A percentile compares a stretch with the other conserved stretches of the same genome.
Conservation (phyloP, 1,140 invertebrate genomes). For the Frieseomelitta varia region DNA sequence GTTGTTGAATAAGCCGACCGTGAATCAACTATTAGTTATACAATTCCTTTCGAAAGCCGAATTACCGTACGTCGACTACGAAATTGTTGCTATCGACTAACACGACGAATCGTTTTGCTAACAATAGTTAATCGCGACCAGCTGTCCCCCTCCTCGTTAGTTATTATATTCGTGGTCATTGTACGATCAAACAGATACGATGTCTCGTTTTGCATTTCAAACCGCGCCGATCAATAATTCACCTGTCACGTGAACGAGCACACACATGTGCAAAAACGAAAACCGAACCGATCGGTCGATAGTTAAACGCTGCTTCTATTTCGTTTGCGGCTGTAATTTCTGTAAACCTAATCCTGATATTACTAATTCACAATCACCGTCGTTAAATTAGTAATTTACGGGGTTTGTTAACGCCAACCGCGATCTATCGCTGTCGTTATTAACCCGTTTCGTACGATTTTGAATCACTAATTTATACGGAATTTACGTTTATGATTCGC, state of each 20-base stretch:
- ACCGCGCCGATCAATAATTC: conserved; percentile 22
- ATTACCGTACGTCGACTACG: neutral
- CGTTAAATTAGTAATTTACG: neutral
- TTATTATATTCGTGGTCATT: conserved; percentile 23
- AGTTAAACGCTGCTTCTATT: neutral
- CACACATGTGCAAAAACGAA: neutral
- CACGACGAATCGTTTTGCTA: neutral
- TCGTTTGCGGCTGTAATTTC: neutral
- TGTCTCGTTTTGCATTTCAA: conserved; percentile 27
- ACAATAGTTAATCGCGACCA: conserved; percentile 8
- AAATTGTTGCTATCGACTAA: neutral
- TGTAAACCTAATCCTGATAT: neutral
- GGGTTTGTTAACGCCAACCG: neutral
- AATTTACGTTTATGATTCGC: no score
- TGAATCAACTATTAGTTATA: neutral
- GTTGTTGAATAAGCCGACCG: neutral
- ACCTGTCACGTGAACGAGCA: no score
- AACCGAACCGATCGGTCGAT: neutral
- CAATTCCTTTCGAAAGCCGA: neutral
- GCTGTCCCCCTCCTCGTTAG: conserved; percentile 1
- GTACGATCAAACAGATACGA: conserved; percentile 21
- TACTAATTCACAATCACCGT: neutral
- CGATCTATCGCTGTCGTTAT: neutral
- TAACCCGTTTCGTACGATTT: no score
- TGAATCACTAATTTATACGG: no score